Evolutionary conservation across 2,113 vertebrate species (phyloP), one percentile per base, ranked within the genome.

Genomic region (Fulmarus glacialis): DNA sequence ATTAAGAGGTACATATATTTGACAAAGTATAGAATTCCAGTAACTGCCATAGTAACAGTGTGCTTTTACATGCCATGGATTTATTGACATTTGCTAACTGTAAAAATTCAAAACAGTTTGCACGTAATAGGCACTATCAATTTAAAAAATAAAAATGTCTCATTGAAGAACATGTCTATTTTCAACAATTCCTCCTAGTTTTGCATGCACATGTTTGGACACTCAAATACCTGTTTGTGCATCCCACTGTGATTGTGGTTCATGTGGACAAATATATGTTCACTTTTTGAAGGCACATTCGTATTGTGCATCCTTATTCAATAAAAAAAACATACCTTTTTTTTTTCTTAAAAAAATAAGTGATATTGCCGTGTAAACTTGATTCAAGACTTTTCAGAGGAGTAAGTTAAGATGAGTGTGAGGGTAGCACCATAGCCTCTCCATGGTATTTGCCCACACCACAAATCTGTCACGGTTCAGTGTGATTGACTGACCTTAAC

Each of bases 1-100:
- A 98, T 98, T 97, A 97, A 98, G 97, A 98, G 96, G 87, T 97
- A 98, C 96, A 97, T 97, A 97, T 97, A 98, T 98, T 98, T 98
- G 98, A 98, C 97, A 98, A 98, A 98, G 91, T 98, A 98, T 97
- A 97, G 97, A 98, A 98, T 95, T 97, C 95, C 95, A 97, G 97
- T 98, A 98, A 89, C 91, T 97, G 90, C 93, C 92, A 90, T 90
- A 96, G 96, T 92, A 97, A 92, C 87, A 77, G 59, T 98, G 98
- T 96, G 97, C 97, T 98, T 98, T 98, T 96, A 87, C 74, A 73
- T 97, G 94, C 82, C 92, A 96, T 95, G 93, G 98, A 98, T 98
- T 98, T 98, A 98, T 98, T 98, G 97, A 97, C 95, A 96, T 97
- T 97, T 97, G 79, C 73, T 96, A 96, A 98, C 90, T 93, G 93